Evolutionary conservation across 92 coral and sea anemone genomes (phyloP).

Genomic region (Plumapathes pennacea): DNA sequence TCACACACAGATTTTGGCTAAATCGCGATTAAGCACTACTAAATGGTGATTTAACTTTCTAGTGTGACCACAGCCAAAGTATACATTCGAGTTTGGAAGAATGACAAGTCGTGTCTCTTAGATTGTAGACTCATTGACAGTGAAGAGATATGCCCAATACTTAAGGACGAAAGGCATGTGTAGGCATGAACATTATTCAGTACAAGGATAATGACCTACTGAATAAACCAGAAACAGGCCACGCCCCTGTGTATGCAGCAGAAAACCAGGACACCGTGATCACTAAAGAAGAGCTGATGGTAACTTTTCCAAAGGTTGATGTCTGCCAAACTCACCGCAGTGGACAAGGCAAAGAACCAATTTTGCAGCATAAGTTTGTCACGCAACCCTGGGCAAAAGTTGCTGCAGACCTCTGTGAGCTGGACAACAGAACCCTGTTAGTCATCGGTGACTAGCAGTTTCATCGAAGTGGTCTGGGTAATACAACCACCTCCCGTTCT

Average conservation of each 20-base stretch:
- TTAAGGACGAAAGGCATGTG: conserved; percentile 65
- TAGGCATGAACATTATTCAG: conserved; percentile 60
- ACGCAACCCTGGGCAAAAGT: not conserved
- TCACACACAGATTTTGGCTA: too few relatives aligned
- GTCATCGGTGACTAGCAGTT: not conserved
- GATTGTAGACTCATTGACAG: conserved; percentile 38
- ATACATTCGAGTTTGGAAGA: conserved; percentile 12
- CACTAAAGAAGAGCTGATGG: too few relatives aligned
- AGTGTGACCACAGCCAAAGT: conserved; percentile 30
- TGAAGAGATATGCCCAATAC: conserved; percentile 52
- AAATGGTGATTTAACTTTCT: too few relatives aligned
- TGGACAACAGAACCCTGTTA: not conserved
- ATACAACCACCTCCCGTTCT: too few relatives aligned
- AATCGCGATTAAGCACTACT: too few relatives aligned
- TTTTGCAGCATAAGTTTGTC: not conserved
- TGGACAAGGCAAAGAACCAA: not conserved
- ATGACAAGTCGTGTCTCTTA: conserved; percentile 13
- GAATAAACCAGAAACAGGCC: conserved; percentile 19
- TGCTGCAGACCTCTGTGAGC: not conserved
- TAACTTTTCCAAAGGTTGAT: not conserved
- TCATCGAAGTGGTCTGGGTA: not conserved
- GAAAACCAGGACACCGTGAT: too few relatives aligned
- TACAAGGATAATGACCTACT: conserved; percentile 51
- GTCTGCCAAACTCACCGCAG: not conserved
- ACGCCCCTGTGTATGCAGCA: conserved; percentile 21